phyloP scores from a whole-genome alignment of 2,113 vertebrate genomes.

The Stegastes partitus region DNA sequence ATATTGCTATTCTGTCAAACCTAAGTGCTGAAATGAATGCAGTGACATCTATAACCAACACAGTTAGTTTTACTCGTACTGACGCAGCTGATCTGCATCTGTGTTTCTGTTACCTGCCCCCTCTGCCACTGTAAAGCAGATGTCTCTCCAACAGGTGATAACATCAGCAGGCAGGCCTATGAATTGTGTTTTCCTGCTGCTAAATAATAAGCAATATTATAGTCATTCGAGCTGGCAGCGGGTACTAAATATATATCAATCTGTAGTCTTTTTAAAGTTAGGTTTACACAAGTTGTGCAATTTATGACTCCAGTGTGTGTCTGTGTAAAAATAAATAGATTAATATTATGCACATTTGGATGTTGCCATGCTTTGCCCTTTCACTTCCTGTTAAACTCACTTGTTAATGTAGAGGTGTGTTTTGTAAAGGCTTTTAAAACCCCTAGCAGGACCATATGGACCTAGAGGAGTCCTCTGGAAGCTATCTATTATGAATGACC shows the following conservation, averaged over 20 bases:
- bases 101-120: not conserved
- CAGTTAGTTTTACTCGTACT: not conserved
- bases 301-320: slow-evolving; percentile 1
- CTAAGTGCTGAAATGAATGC: too few species aligned
- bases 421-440: slow-evolving; percentile 77
- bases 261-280: slow-evolving; percentile 2
- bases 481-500: slow-evolving; percentile 80
- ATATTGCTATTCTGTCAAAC: too few species aligned
- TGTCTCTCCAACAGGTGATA: not conserved
- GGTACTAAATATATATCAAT: too few species aligned
- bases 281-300: not conserved
- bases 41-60: too few species aligned
- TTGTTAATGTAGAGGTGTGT: slow-evolving; percentile 71
- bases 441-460: slow-evolving; percentile 52
- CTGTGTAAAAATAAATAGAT: slow-evolving; percentile 5
- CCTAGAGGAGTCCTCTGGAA: slow-evolving; percentile 58
- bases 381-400: slow-evolving; percentile 50
- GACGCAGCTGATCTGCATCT: not conserved
- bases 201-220: too few species aligned
- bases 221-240: too few species aligned
- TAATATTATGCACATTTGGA: slow-evolving; percentile 17
- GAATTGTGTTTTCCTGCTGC: not conserved
- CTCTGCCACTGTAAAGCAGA: not conserved
- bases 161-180: not conserved
- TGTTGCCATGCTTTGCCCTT: slow-evolving; percentile 16